These are phyloP conservation scores for Petrolisthes cinctipes DNA, from an alignment of 2,888 invertebrate species.

Conservation along the genomic window DNA sequence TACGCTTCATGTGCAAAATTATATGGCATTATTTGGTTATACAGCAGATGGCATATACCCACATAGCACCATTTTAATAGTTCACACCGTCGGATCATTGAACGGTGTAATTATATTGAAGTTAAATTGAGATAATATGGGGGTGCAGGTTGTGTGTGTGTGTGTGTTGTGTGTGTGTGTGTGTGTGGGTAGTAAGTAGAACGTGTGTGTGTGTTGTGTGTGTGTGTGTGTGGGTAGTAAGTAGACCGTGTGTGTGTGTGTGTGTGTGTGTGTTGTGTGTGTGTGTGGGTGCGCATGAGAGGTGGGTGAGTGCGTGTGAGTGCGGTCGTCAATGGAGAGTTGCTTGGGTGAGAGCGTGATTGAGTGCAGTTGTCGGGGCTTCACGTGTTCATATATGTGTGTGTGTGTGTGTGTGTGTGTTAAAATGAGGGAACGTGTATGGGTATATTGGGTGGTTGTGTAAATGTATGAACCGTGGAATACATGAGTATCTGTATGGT, in stretches of 20 bases:
- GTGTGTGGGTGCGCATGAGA: slow-evolving; percentile 9
- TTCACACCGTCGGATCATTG: slow-evolving; percentile 26
- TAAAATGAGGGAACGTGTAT: neutral
- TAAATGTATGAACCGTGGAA: neutral
- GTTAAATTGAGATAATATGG: slow-evolving; percentile 43
- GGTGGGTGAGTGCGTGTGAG: slow-evolving; percentile 3
- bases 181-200: no score
- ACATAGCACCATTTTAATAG: slow-evolving; percentile 39
- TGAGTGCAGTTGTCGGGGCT: neutral
- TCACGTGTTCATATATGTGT: neutral
- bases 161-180: no score
- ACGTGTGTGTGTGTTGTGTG: no score
- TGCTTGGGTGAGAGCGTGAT: neutral
- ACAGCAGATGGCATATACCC: slow-evolving; percentile 40
- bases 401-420: neutral
- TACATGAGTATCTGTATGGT: neutral
- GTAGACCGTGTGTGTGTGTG: no score
- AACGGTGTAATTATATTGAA: slow-evolving; percentile 31
- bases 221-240: no score
- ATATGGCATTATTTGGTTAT: slow-evolving; percentile 45
- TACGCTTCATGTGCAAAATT: slow-evolving; percentile 50
- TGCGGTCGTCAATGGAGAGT: neutral
- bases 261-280: slow-evolving; percentile 41
- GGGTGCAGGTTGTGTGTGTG: slow-evolving; percentile 5
- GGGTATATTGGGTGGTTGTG: neutral